phyloP scores from a whole-genome alignment of 2,113 vertebrate genomes.

The Megaptera novaeangliae region DNA sequence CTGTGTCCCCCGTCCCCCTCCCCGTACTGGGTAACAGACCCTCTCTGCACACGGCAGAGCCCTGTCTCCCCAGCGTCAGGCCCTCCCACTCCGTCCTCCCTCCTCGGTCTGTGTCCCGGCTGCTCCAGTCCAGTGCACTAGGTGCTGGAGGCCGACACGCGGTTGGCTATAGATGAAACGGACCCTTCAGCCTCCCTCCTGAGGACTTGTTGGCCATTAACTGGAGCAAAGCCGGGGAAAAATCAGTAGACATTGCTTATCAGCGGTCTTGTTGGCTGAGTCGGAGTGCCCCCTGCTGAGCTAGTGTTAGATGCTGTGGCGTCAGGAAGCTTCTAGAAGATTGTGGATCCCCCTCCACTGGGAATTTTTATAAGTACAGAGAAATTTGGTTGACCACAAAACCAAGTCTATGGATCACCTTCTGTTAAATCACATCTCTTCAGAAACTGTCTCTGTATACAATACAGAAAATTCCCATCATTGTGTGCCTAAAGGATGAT shows the following conservation, averaged over 20 bases:
- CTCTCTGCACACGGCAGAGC: too few species aligned
- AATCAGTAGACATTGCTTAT: rapidly evolving
- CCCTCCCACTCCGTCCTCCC: background rate
- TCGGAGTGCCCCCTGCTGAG: rapidly evolving
- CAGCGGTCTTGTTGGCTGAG: background rate
- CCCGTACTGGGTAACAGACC: rapidly evolving
- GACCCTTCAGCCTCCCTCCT: too few species aligned
- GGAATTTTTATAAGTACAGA: background rate
- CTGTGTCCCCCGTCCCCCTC: too few species aligned
- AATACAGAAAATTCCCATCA: rapidly evolving
- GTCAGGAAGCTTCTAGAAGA: background rate
- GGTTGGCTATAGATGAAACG: rapidly evolving
- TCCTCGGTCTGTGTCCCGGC: rapidly evolving
- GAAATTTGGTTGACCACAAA: background rate
- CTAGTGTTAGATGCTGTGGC: rapidly evolving
- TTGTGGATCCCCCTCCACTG: rapidly evolving
- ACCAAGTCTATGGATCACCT: background rate
- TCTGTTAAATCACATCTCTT: background rate
- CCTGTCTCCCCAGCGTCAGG: background rate
- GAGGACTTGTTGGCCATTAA: background rate
- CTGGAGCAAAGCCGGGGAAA: background rate
- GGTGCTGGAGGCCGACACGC: background rate
- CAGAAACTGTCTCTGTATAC: rapidly evolving
- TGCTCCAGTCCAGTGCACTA: background rate
- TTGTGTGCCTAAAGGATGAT: rapidly evolving